Percentiles rank a stretch among this genome's conserved stretches.
Evolutionary conservation across 2,888 invertebrate genomes (phyloP).

Genomic region (Julus scanicus): DNA sequence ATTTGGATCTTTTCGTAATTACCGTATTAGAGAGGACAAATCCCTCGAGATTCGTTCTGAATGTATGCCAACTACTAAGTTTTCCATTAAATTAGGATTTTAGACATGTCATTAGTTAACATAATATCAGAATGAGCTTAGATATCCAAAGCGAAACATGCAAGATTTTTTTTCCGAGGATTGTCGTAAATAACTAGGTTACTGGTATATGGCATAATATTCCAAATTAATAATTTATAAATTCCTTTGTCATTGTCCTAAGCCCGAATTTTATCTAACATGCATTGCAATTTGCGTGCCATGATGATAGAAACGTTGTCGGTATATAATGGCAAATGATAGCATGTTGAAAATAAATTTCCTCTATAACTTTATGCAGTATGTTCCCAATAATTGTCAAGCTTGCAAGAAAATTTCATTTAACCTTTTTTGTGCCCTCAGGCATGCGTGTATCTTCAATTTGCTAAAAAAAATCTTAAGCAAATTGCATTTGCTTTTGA

Average conservation of each 20-base stretch:
- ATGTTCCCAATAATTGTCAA: constrained; percentile 14
- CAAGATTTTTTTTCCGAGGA: background rate
- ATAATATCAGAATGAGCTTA: background rate
- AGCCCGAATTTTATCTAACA: background rate
- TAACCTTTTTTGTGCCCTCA: background rate
- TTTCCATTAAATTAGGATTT: constrained; percentile 42
- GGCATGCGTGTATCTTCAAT: background rate
- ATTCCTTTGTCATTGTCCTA: background rate
- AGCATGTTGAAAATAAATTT: background rate
- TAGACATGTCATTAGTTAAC: constrained; percentile 17
- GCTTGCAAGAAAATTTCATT: background rate
- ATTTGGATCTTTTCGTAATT: constrained; percentile 42
- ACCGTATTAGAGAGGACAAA: constrained; percentile 27
- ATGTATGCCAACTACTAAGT: constrained; percentile 39
- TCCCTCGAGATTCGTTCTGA: constrained; percentile 19
- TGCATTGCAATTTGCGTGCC: background rate
- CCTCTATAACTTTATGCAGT: background rate
- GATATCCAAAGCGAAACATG: background rate
- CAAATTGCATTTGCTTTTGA: constrained; percentile 1
- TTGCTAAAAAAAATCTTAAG: too few relatives aligned
- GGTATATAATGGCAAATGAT: background rate
- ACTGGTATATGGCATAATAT: constrained; percentile 16
- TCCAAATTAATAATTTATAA: constrained; percentile 9
- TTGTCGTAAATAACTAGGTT: constrained; percentile 17
- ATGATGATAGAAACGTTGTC: background rate